Conservation (phyloP, 2,888 invertebrate genomes). For the Lottia scabra region DNA sequence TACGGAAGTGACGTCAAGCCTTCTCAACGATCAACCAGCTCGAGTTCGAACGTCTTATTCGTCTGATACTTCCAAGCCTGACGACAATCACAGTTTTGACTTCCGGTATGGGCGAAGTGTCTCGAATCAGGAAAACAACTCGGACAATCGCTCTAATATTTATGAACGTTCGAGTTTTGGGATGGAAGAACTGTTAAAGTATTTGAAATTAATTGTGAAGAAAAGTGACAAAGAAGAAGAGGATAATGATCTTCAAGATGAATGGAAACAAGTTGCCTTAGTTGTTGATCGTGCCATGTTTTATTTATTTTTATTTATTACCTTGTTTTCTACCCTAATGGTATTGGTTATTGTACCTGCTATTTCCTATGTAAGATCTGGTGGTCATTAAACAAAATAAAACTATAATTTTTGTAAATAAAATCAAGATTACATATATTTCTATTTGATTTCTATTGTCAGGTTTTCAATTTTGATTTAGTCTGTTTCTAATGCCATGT, state of each 20-base stretch:
- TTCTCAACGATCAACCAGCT: slow-evolving; percentile 5
- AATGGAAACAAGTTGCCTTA: slow-evolving; percentile 65
- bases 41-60: not conserved
- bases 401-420: too few relatives aligned
- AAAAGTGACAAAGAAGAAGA: slow-evolving; percentile 59
- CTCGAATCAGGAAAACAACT: slow-evolving; percentile 37
- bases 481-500: too few relatives aligned
- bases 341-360: slow-evolving; percentile 59
- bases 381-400: not conserved
- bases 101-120: slow-evolving; percentile 30
- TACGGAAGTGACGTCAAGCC: slow-evolving; percentile 5
- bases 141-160: slow-evolving; percentile 28
- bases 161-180: slow-evolving; percentile 31
- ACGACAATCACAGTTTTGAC: slow-evolving; percentile 34
- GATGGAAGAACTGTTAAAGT: slow-evolving; percentile 58
- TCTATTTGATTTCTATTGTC: too few relatives aligned
- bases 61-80: slow-evolving; percentile 7
- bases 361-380: not conserved
- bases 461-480: too few relatives aligned
- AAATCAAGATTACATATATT: too few relatives aligned
- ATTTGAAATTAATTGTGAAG: slow-evolving; percentile 56
- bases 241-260: slow-evolving; percentile 55
- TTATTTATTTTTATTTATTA: slow-evolving; percentile 57
- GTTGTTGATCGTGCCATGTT: slow-evolving; percentile 63
- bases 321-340: slow-evolving; percentile 52